These are phyloP conservation scores for Yponomeuta cagnagella DNA, from an alignment of 2,888 invertebrate genomes.

Conservation along the genomic window DNA sequence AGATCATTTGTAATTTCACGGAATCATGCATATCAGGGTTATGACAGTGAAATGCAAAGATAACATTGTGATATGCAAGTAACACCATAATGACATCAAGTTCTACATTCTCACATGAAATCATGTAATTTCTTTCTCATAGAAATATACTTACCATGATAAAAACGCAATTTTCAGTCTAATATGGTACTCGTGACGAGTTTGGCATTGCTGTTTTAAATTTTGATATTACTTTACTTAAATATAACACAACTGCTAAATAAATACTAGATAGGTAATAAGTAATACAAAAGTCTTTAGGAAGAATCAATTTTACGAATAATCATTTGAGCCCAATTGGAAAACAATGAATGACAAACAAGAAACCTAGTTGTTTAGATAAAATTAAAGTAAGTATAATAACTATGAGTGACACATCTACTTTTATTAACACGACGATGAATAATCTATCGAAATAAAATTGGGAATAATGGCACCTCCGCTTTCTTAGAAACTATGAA, in stretches of 20 bases:
- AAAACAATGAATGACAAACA: no score
- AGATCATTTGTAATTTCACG: slow-evolving; percentile 50
- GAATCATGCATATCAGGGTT: not conserved
- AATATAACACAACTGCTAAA: slow-evolving; percentile 42
- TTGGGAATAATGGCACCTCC: slow-evolving; percentile 64
- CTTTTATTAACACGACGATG: not conserved
- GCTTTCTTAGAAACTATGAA: slow-evolving; percentile 58
- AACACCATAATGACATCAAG: slow-evolving; percentile 11
- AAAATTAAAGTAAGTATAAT: slow-evolving; percentile 11
- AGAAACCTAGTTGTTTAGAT: not conserved
- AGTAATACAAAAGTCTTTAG: slow-evolving; percentile 38
- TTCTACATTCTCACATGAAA: slow-evolving; percentile 9
- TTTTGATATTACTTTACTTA: slow-evolving; percentile 48
- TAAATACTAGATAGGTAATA: slow-evolving; percentile 23
- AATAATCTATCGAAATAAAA: slow-evolving; percentile 9
- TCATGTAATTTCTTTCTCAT: slow-evolving; percentile 16
- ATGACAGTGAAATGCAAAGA: slow-evolving; percentile 2
- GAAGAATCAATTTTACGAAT: slow-evolving; percentile 42
- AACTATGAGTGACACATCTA: not conserved
- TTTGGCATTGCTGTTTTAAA: slow-evolving; percentile 68
- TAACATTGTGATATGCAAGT: slow-evolving; percentile 19
- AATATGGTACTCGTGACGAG: slow-evolving; percentile 63
- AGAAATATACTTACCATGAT: slow-evolving; percentile 20
- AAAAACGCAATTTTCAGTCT: slow-evolving; percentile 55
- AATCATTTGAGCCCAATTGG: slow-evolving; percentile 14